phyloP scores from a whole-genome alignment of 1,140 invertebrate species.

The Caerostris darwini region DNA sequence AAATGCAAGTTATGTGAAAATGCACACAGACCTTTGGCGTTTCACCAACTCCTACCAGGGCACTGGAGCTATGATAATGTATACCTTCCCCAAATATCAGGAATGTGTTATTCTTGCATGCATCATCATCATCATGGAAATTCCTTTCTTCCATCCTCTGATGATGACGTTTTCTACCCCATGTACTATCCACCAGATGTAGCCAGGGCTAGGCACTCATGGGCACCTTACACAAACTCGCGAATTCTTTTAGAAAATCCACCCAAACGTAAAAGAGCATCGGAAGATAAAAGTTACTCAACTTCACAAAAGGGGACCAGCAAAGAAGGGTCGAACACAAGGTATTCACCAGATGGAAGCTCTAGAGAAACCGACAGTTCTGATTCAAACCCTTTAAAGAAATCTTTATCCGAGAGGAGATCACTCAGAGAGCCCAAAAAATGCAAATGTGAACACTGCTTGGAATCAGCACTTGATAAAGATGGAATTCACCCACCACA shows the following conservation, averaged over 20 bases:
- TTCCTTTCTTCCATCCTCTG: constrained; percentile 39
- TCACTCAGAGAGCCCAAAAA: constrained; percentile 73
- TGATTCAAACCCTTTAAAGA: constrained; percentile 8
- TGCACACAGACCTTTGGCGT: constrained; percentile 59
- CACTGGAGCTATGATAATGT: constrained; percentile 77
- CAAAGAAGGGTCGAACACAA: neutral
- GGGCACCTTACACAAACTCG: constrained; percentile 43
- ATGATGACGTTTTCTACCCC: constrained; percentile 69
- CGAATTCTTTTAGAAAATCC: neutral
- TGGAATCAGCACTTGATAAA: constrained; percentile 44
- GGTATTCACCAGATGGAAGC: constrained; percentile 66
- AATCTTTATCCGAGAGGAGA: constrained; percentile 61
- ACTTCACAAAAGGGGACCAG: constrained; percentile 7
- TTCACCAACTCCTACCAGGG: constrained; percentile 68
- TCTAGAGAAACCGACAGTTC: constrained; percentile 60
- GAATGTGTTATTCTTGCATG: constrained; percentile 60
- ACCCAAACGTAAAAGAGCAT: constrained; percentile 3
- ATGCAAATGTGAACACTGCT: constrained; percentile 75
- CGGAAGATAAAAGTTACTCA: constrained; percentile 32
- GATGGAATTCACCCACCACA: neutral
- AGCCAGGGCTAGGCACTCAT: constrained; percentile 65
- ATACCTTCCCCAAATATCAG: constrained; percentile 73
- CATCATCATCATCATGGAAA: constrained; percentile 26
- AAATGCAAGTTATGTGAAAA: constrained; percentile 74
- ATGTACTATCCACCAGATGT: constrained; percentile 58